Conservation (phyloP, 2,888 invertebrate genomes). For the Deilephila elpenor region DNA sequence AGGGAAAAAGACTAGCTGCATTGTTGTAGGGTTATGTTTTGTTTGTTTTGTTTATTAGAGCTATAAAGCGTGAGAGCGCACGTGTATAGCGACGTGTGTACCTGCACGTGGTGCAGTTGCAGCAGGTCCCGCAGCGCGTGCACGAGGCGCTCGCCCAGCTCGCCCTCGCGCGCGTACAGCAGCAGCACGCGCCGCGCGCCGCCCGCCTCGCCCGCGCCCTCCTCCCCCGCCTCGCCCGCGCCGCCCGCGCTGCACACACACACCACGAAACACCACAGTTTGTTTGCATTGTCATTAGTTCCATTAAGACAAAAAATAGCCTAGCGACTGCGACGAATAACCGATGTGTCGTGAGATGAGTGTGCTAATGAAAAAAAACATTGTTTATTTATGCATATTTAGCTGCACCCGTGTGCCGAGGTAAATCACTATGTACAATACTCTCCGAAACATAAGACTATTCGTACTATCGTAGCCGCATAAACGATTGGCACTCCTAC, state of each 20-base stretch:
- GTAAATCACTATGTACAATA: too few relatives aligned
- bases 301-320: background rate
- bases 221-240: background rate
- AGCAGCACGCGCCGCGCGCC: slow-evolving; percentile 55
- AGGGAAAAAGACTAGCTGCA: too few relatives aligned
- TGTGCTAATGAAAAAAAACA: background rate
- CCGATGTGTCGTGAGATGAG: too few relatives aligned
- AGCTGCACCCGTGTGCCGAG: too few relatives aligned
- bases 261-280: too few relatives aligned
- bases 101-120: slow-evolving; percentile 52
- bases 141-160: slow-evolving; percentile 56
- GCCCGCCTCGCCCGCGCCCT: background rate
- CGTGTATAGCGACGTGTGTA: slow-evolving; percentile 34
- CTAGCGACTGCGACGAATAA: background rate
- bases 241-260: background rate
- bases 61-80: too few relatives aligned
- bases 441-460: too few relatives aligned
- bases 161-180: slow-evolving; percentile 78
- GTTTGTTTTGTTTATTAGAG: too few relatives aligned
- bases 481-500: too few relatives aligned
- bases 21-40: too few relatives aligned
- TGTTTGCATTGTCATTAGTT: background rate
- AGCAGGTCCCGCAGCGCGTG: slow-evolving; percentile 55
- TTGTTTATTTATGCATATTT: too few relatives aligned
- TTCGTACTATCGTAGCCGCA: too few relatives aligned